These are phyloP conservation scores for Nerophis ophidion DNA, from an alignment of 2,113 vertebrate genomes.

Conservation along the genomic window DNA sequence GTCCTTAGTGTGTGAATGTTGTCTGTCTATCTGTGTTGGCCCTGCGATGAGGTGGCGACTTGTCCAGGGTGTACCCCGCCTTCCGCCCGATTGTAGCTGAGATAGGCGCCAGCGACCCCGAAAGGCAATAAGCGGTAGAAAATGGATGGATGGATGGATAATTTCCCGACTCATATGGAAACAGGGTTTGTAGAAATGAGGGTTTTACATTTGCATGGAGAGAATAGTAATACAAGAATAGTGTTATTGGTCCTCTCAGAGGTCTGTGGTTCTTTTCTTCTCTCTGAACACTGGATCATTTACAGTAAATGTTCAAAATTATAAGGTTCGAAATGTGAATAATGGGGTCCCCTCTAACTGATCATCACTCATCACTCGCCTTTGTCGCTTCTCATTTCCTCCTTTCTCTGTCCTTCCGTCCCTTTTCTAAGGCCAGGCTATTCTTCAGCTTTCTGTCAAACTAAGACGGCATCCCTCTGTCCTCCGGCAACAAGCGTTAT, in stretches of 20 bases:
- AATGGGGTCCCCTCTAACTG: not conserved
- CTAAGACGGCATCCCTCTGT: constrained; percentile 27
- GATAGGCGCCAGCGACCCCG: too few species aligned
- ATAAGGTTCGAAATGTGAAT: not conserved
- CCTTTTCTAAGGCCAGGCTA: constrained; percentile 16
- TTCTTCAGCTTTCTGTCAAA: constrained; percentile 34
- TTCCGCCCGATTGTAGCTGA: too few species aligned
- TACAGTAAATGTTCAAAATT: too few species aligned
- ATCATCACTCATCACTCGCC: constrained; percentile 35
- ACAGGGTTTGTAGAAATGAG: not conserved
- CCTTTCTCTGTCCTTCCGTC: constrained; percentile 24
- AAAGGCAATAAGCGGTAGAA: too few species aligned
- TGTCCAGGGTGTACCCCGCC: too few species aligned
- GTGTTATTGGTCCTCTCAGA: not conserved
- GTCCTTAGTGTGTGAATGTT: too few species aligned
- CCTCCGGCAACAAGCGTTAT: constrained; percentile 29
- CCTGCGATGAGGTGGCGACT: too few species aligned
- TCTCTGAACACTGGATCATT: not conserved
- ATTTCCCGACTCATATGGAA: too few species aligned
- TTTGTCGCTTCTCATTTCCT: constrained; percentile 24
- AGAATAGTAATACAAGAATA: not conserved
- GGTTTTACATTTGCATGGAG: too few species aligned
- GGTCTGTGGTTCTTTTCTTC: not conserved
- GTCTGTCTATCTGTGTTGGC: too few species aligned
- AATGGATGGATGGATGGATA: too few species aligned